A percentile compares a stretch with the other conserved stretches of the same genome.
Evolutionary conservation across 1,140 invertebrate species (phyloP).

Genomic region (Fopius arisanus): DNA sequence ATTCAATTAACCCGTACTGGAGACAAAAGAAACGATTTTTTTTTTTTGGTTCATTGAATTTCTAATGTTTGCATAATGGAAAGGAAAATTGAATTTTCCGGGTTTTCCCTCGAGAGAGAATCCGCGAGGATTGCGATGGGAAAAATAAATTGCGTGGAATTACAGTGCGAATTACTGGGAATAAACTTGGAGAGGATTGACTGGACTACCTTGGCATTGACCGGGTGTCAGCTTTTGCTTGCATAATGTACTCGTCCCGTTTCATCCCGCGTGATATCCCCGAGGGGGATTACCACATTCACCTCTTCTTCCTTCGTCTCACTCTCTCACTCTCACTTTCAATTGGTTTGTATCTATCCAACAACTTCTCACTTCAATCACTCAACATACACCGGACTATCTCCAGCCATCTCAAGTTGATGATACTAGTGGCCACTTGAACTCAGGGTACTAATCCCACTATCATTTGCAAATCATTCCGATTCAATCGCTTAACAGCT

Average conservation of each 20-base stretch:
- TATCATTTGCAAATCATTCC: neutral
- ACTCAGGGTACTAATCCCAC: neutral
- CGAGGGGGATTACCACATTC: slow-evolving; percentile 15
- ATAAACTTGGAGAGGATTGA: slow-evolving; percentile 29
- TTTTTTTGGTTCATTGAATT: too few species aligned
- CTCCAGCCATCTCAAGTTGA: neutral
- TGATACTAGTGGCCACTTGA: neutral
- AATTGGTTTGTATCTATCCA: neutral
- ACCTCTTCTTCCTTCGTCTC: slow-evolving; percentile 11
- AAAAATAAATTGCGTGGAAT: neutral
- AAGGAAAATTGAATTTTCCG: too few species aligned
- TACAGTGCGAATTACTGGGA: neutral
- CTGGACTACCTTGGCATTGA: slow-evolving; percentile 63
- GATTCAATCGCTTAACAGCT: neutral
- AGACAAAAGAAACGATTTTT: too few species aligned
- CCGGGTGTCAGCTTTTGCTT: slow-evolving; percentile 57
- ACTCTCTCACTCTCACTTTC: neutral
- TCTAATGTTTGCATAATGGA: too few species aligned
- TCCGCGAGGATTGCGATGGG: neutral
- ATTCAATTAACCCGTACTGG: too few species aligned
- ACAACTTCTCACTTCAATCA: slow-evolving; percentile 2
- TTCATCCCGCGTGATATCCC: slow-evolving; percentile 47
- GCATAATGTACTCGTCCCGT: slow-evolving; percentile 61
- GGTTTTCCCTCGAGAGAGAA: too few species aligned
- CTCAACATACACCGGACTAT: neutral